Evolutionary conservation across 2,113 vertebrate genomes (phyloP).

Genomic region (Rhynchomys soricoides): DNA sequence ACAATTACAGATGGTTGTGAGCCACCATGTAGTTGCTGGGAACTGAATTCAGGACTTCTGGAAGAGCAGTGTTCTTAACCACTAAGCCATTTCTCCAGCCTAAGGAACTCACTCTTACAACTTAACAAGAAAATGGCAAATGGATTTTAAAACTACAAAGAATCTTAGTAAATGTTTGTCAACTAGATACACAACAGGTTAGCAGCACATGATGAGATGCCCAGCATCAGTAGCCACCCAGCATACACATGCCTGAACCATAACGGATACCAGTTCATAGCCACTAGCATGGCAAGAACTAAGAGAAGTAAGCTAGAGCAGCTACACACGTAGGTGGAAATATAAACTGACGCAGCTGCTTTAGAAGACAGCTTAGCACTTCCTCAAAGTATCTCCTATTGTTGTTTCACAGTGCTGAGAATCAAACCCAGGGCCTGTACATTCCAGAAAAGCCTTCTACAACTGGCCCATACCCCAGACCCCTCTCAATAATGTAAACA

Average conservation of each 20-base stretch:
- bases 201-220: neutral
- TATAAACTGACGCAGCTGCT: constrained; percentile 22
- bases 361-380: constrained; percentile 18
- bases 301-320: constrained; percentile 37
- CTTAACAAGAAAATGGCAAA: constrained; percentile 49
- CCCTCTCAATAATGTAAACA: constrained; percentile 10
- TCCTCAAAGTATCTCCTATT: neutral
- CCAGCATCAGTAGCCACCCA: neutral
- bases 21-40: too few species aligned
- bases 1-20: too few species aligned
- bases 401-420: neutral
- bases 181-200: neutral
- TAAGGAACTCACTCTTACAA: neutral
- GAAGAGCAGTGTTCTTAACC: too few species aligned
- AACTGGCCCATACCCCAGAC: neutral
- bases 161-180: constrained; percentile 36
- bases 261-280: neutral
- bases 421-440: neutral
- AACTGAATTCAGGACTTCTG: too few species aligned
- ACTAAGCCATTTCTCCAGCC: too few species aligned
- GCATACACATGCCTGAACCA: neutral
- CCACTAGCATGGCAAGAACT: neutral
- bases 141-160: constrained; percentile 26
- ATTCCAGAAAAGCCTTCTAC: neutral
- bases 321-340: neutral